Evolutionary conservation across 2,113 vertebrate species (phyloP), one percentile per base, ranked within the genome.

Genomic region (Corythoichthys haematopterus): DNA sequence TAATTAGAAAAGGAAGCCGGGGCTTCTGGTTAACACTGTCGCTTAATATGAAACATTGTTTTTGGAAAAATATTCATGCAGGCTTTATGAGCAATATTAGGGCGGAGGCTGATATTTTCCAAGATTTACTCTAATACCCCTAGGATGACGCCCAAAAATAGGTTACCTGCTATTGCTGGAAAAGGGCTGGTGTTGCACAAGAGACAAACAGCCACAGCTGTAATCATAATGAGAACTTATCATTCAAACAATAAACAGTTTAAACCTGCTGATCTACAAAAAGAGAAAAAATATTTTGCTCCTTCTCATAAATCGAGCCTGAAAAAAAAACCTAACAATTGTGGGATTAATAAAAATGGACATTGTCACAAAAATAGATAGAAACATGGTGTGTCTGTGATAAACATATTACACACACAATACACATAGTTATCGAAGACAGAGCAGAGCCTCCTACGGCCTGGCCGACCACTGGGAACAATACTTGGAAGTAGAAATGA

Each of bases 401-500:
- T 20, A 16, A 60, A 65, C 20, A 14, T 65, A 69, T 28, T 3
- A 13, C 45, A 63, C 58, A 53, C 52, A 61, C 45, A 71, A 4
- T 7, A 43, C 3, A 43, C 33, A 14, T 51, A 11, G 12, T 66
- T 73, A 2, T 51, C n/a, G 65, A 69, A 66, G 76, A 71, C 64
- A 62, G 20, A 79, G n/a, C 55, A 1, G 40, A 74, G 61, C 16
- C 58, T 73, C 43, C 50, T 76, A 46, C 63, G 65, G 51, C 48
- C 53, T 78, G 69, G 64, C 63, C 60, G 13, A 36, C 28, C n/a
- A n/a, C 55, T 46, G 69, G 28, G 76, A 84, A 87, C 80, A 88
- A 87, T 86, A 82, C 79, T 87, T 85, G 84, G 83, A 87, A 88
- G 81, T 74, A 75, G 55, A 84, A 77, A 75, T 52, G 56, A 80